Evolutionary conservation across 2,888 invertebrate genomes (phyloP), one percentile per base, ranked within the genome.

Genomic region (Netelia inedita): DNA sequence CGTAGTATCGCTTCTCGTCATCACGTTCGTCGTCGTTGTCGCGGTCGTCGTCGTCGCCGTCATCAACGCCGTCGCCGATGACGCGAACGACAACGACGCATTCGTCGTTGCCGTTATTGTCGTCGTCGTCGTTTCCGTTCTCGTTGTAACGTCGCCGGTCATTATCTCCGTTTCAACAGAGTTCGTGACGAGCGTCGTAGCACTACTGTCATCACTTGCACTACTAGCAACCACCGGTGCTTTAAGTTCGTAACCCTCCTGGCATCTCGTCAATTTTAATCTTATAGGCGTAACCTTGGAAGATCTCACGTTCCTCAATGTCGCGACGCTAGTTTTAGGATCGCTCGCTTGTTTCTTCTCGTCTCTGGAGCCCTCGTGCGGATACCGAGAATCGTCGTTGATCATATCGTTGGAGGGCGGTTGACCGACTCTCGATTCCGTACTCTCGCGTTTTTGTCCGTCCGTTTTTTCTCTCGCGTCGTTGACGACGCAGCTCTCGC

Each of bases 181-280:
- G 74, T 86, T 87, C 75, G 83, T 82, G 41, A 79, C 79, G 50
- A 35, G 28, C 23, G 23, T 43, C 43, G 79, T 71, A 50, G 83
- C 43, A 63, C 82, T 80, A 83, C 69, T 81, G 59, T 86, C 86
- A n/a, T 85, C 83, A 82, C 84, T 87, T 69, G 86, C 87, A 87
- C 89, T 83, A 85, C 84, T 84, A 72, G 85, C 79, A 35, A 86
- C 87, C 83, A 88, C 89, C 16, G 94, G 91, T 73, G 93, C 92
- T 87, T 94, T 94, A 85, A 94, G 94, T 86, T 94, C 94, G 88
- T 95, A 96, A 87, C 98, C 98, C 91, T 97, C 96, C 85, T 97
- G 96, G 90, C 96, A 97, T 87, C 98, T 96, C 71, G 97, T 96
- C 88, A 98, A 93, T 95, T 98, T 98, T 94, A 98, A 95, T 88